Evolutionary conservation across 2,113 vertebrate species (phyloP).

Genomic region (Tylochromis polylepis): DNA sequence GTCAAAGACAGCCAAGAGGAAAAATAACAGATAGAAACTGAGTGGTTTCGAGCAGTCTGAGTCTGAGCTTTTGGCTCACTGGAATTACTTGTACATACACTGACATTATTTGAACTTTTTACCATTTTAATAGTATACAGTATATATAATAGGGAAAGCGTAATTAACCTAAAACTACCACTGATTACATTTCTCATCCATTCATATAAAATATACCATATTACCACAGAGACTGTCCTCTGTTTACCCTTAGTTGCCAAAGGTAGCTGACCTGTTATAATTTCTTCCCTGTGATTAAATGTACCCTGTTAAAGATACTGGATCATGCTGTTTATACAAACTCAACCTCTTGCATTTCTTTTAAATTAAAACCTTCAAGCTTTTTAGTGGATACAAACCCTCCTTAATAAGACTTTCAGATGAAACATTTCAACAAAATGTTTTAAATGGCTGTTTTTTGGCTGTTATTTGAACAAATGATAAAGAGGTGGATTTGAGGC

Average conservation of each 20-base stretch:
- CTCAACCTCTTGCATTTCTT: background rate
- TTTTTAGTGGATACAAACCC: background rate
- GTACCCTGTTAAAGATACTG: background rate
- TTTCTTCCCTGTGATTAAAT: background rate
- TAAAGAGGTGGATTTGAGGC: background rate
- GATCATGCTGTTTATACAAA: background rate
- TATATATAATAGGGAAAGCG: background rate
- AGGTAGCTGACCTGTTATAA: background rate
- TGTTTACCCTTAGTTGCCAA: background rate
- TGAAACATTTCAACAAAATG: background rate
- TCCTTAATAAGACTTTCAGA: background rate
- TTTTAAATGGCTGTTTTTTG: fast-evolving
- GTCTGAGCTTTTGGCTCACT: background rate
- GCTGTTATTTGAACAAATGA: background rate
- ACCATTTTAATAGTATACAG: background rate
- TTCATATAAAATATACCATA: background rate
- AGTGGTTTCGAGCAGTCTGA: background rate
- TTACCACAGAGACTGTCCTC: background rate
- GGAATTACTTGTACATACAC: background rate
- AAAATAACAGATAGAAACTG: background rate
- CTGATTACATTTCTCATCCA: background rate
- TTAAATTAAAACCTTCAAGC: background rate
- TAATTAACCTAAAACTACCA: background rate
- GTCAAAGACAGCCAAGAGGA: background rate
- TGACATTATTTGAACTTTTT: background rate